Base-by-base conservation (phyloP, 2,888 invertebrate genomes). In the Heliothis peltigera region DNA sequence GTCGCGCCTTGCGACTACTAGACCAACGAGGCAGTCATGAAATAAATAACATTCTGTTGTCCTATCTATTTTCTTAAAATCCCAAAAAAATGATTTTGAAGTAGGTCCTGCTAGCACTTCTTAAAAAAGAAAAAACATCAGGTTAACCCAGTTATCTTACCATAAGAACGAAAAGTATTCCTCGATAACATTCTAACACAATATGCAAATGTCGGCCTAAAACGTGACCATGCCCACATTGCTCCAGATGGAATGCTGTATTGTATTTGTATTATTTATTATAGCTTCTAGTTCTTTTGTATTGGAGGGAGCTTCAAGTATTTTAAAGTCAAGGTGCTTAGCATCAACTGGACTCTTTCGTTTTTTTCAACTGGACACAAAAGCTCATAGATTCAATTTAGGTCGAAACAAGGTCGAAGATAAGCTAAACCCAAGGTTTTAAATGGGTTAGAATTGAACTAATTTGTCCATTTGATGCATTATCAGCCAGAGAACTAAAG, bases 161-260 rank as follows among this genome's bases (percentile, higher is more conserved):
- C 25, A 47, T 32, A 42, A 39, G 55, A 64, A 69, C 64, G 64
- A 59, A n/a, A 64, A 78, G 53, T 74, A 64, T 59, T 71, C 39
- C 62, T 57, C 54, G 54, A 78, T 69, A 74, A 48, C 52, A 62
- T 69, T 72, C 59, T 43, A 65, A 75, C 60, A 63, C 55, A 65
- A 60, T 64, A 75, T 75, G 75, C 62, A 69, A 75, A 75, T 78
- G 48, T 58, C 61, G 75, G 15, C 56, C 69, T 56, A 61, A 62
- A 64, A 69, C 79, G 79, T 62, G 69, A 69, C 75, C 58, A 56
- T 61, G 47, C 35, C 35, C n/a, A 69, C 58, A 72, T 63, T 57
- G 75, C 64, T 48, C 51, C 59, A 28, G 35, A 59, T 51, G 64
- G 69, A 78, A 75, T 78, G 48, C 57, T 70, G 47, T 61, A 56